Conservation (phyloP, 2,888 invertebrate genomes). For the Drosophila monieri region DNA sequence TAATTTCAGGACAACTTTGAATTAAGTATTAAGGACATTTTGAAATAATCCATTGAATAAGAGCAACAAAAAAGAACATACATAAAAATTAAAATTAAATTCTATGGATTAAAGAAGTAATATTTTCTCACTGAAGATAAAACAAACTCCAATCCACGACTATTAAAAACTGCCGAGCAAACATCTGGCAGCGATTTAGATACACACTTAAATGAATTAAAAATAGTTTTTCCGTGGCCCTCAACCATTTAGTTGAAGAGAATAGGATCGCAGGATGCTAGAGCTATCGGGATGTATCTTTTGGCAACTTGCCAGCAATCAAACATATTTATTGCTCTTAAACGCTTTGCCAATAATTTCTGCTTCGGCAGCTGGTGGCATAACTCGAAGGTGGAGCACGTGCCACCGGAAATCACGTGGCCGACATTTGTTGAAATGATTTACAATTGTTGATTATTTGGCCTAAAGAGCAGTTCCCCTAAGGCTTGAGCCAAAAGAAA, state of each 20-base stretch:
- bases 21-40: not conserved
- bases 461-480: conserved; percentile 29
- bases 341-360: conserved; percentile 82
- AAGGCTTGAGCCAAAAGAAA: not conserved
- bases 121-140: conserved; percentile 29
- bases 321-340: conserved; percentile 82
- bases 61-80: not conserved
- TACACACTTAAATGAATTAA: conserved; percentile 59
- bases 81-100: no score
- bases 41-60: not conserved
- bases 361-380: conserved; percentile 58
- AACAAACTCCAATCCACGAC: conserved; percentile 43
- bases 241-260: conserved; percentile 4
- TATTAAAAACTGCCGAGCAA: conserved; percentile 67
- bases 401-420: conserved; percentile 75
- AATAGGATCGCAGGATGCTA: conserved; percentile 13
- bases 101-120: not conserved
- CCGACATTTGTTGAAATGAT: conserved; percentile 74
- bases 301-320: conserved; percentile 69
- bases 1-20: not conserved
- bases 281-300: conserved; percentile 16
- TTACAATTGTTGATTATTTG: conserved; percentile 63
- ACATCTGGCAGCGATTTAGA: conserved; percentile 62
- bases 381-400: conserved; percentile 52
- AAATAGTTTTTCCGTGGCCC: conserved; percentile 46